Conservation (phyloP, 2,797 vertebrate species). For the Sylvia borin region DNA sequence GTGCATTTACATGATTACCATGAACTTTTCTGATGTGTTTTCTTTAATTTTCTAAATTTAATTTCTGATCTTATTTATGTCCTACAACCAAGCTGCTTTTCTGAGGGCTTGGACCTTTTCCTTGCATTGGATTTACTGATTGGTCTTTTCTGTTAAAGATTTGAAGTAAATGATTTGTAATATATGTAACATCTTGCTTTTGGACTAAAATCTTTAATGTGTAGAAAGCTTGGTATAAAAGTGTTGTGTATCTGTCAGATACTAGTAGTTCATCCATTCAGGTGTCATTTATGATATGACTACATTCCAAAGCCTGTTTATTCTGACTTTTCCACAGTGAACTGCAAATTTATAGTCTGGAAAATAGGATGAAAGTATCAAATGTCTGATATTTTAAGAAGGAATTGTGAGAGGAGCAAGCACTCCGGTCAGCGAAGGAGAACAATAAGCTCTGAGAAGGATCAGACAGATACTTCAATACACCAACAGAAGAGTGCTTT, state of each 20-base stretch:
- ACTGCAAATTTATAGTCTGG: neutral
- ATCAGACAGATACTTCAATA: neutral
- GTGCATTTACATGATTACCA: neutral
- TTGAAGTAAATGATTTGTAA: neutral
- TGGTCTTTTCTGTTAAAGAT: neutral
- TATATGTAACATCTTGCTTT: neutral
- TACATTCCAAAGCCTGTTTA: neutral
- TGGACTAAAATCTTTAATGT: neutral
- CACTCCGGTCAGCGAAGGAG: neutral
- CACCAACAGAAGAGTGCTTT: neutral
- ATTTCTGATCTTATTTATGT: neutral
- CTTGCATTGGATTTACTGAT: neutral
- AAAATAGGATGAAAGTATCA: neutral
- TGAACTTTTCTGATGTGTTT: neutral
- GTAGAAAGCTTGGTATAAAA: neutral
- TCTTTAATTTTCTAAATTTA: neutral
- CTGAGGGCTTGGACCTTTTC: neutral
- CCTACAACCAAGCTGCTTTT: neutral
- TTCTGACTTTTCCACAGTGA: neutral
- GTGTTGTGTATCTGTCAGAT: neutral
- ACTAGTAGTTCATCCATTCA: neutral
- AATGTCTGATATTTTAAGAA: neutral
- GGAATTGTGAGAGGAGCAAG: neutral
- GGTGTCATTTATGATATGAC: neutral
- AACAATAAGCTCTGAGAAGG: neutral